Percentiles rank a stretch among this genome's conserved stretches.
Conservation (phyloP, 2,888 invertebrate genomes). For the Metacarcinus magister region DNA sequence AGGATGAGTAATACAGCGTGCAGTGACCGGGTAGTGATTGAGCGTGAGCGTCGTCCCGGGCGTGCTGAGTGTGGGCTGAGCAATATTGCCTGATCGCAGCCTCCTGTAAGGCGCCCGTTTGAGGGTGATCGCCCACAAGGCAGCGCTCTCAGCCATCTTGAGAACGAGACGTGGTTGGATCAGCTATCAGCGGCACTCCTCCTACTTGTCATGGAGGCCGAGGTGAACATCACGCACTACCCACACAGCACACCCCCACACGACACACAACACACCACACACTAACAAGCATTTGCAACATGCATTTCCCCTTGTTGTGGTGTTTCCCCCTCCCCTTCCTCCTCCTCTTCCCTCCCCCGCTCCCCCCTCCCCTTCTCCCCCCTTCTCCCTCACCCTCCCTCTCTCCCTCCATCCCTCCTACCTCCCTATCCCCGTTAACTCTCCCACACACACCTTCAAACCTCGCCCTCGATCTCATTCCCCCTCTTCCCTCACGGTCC, state of each 20-base stretch:
- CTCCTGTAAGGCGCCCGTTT: slow-evolving; percentile 74
- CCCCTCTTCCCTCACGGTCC: background rate
- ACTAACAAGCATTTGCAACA: background rate
- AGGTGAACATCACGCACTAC: slow-evolving; percentile 79
- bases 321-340: background rate
- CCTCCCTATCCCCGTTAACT: background rate
- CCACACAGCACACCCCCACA: background rate
- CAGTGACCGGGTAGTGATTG: slow-evolving; percentile 79
- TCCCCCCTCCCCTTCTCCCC: background rate
- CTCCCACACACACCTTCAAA: background rate
- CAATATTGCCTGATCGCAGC: slow-evolving; percentile 81
- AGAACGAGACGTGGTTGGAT: slow-evolving; percentile 83
- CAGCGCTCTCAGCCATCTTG: slow-evolving; percentile 82
- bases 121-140: slow-evolving; percentile 80
- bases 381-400: background rate
- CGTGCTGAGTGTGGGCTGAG: slow-evolving; percentile 77
- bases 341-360: background rate
- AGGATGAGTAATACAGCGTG: background rate
- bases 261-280: background rate
- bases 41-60: slow-evolving; percentile 76
- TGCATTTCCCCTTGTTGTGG: too few relatives aligned
- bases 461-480: background rate
- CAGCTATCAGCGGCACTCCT: slow-evolving; percentile 83
- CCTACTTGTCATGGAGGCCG: slow-evolving; percentile 83
- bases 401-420: background rate